Base-by-base conservation (phyloP, 2,797 vertebrate species). In the Pangasius larnaudii region DNA sequence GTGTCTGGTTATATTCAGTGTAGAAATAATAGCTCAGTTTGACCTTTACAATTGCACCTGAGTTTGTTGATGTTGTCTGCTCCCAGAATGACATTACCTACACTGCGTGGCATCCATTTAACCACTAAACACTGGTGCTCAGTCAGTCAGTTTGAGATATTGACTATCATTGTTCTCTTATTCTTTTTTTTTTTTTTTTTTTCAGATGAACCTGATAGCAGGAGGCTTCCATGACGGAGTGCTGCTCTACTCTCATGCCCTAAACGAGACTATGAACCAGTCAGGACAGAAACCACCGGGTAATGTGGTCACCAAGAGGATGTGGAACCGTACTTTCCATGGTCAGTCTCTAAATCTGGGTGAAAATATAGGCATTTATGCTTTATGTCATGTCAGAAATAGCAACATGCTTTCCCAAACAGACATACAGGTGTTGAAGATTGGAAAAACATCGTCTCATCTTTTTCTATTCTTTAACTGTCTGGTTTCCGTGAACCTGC, bases 171-270 rank as follows among this genome's bases (percentile, higher is more conserved):
- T 53, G 46, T 85, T 67, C 46, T 53, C 10, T 58, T 33, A 8
- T 49, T 33, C 1, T 19, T 36, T 22, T 13, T 51, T 16, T 19
- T 5, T 42, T 79, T 72, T 5, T 46, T 72, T 5, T 46, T 27
- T n/a, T 1, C 36, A 89, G 88, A 84, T 67, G 79, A 89, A 89
- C 71, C 36, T 89, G 71, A 97, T 99, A 0, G 96, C 97, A 0
- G 98, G 96, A 0, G 95, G 96, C 0, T 98, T 99, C 95, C 94
- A 98, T 0, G 98, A 99, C 0, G 97, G 95, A 0, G 94, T 99
- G 22, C 94, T 97, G 95, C 94, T 98, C 49, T 98, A 97, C 0
- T 91, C 96, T 81, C 96, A 96, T 36, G 97, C 97, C 0, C 94
- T 97, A 86, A 95, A 96, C 0, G 97, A 98, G 93, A 97, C 96